Evolutionary conservation across 2,888 invertebrate genomes (phyloP).

Genomic region (Geotrupes spiniger): DNA sequence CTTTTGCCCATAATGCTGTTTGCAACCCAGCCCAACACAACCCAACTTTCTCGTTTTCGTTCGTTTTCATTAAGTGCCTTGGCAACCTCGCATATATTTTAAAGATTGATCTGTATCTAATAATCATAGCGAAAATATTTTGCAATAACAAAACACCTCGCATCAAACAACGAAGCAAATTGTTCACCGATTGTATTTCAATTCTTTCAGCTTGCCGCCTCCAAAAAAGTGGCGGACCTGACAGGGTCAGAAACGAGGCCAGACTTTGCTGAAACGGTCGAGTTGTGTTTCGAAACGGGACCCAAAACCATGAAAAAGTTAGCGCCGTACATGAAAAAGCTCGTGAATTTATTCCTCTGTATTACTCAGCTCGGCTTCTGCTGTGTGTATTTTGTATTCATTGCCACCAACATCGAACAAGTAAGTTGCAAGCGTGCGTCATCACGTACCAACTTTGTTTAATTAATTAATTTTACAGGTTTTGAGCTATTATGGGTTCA

Average conservation of each 20-base stretch:
- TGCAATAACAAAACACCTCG: too few species aligned
- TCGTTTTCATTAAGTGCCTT: too few species aligned
- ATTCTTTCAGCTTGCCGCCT: conserved; percentile 65
- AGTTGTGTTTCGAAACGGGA: conserved; percentile 75
- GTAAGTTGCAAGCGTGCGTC: conserved; percentile 52
- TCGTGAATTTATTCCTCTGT: conserved; percentile 85
- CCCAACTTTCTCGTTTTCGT: too few species aligned
- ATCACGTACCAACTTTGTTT: neutral
- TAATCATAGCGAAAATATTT: too few species aligned
- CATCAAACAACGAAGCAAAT: too few species aligned
- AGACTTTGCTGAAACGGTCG: conserved; percentile 81
- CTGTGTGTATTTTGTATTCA: conserved; percentile 95
- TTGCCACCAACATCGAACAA: conserved; percentile 80
- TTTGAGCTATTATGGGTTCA: conserved; percentile 60
- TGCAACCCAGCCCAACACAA: too few species aligned
- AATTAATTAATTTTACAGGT: conserved; percentile 56
- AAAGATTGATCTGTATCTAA: too few species aligned
- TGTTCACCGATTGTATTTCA: too few species aligned
- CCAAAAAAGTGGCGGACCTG: conserved; percentile 63
- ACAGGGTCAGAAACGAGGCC: conserved; percentile 58
- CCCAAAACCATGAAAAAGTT: conserved; percentile 62
- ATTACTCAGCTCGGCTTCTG: conserved; percentile 98
- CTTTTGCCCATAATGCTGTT: too few species aligned
- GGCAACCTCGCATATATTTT: too few species aligned
- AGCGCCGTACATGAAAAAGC: conserved; percentile 62